phyloP scores from a whole-genome alignment of 2,113 vertebrate genomes.

The Gymnogyps californianus region DNA sequence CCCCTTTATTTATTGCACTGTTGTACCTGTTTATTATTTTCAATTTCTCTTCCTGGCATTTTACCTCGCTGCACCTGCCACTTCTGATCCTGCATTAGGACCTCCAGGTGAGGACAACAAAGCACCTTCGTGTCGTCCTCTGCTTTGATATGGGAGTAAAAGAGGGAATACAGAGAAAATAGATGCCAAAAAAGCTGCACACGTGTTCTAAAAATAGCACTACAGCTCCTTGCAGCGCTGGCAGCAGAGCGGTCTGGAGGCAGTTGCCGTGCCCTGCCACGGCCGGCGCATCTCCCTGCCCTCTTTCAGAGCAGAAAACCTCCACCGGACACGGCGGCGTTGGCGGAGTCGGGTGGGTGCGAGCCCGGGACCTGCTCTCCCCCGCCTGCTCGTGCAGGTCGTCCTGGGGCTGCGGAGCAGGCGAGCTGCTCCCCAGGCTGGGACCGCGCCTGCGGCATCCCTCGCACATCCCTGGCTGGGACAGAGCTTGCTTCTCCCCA shows the following conservation, averaged over 20 bases:
- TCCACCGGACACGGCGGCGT: rapidly evolving
- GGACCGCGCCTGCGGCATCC: neutral
- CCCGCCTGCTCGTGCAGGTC: rapidly evolving
- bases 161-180: neutral
- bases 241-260: neutral
- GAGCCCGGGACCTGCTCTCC: rapidly evolving
- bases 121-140: neutral
- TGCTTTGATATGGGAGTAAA: neutral
- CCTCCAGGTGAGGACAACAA: slow-evolving; percentile 16
- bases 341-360: rapidly evolving
- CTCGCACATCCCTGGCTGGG: neutral
- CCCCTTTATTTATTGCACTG: slow-evolving; percentile 25
- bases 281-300: too few species aligned
- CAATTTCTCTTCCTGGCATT: slow-evolving; percentile 26
- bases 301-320: neutral
- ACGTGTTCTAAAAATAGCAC: slow-evolving; percentile 10
- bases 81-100: slow-evolving; percentile 2
- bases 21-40: slow-evolving; percentile 54
- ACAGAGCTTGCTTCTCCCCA: rapidly evolving
- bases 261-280: neutral
- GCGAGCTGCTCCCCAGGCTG: neutral
- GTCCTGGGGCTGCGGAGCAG: neutral
- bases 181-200: neutral
- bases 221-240: neutral
- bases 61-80: neutral